These are phyloP conservation scores for Babyrousa celebensis DNA, from an alignment of 2,797 vertebrate species.

Conservation along the genomic window DNA sequence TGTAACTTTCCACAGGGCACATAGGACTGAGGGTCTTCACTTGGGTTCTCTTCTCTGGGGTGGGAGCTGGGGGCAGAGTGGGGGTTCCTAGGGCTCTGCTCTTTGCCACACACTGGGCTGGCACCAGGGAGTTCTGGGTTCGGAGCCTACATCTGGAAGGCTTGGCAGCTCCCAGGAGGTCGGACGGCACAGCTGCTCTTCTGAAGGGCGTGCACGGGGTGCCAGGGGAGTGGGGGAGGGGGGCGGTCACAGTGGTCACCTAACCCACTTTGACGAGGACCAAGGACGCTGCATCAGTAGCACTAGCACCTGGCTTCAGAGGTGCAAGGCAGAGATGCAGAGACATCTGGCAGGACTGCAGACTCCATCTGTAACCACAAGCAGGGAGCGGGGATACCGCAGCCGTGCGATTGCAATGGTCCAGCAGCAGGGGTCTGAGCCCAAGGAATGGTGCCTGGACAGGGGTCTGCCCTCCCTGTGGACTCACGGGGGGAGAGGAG, in stretches of 20 bases:
- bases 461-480: not conserved
- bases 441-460: not conserved
- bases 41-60: not conserved
- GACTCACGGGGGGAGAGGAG: too few species aligned
- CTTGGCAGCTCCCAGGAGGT: not conserved
- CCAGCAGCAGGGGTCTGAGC: not conserved
- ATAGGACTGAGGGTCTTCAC: not conserved
- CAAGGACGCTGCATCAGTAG: not conserved
- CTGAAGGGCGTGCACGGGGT: not conserved
- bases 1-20: not conserved
- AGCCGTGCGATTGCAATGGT: not conserved
- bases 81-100: conserved; percentile 28
- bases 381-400: not conserved
- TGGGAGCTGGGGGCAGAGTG: not conserved
- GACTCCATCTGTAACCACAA: not conserved
- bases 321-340: not conserved
- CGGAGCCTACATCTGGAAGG: not conserved
- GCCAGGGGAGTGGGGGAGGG: too few species aligned
- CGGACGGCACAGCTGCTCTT: not conserved
- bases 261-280: not conserved
- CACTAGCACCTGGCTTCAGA: not conserved
- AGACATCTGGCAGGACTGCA: not conserved
- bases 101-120: not conserved
- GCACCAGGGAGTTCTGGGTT: conserved; percentile 17
- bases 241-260: not conserved